Percentiles rank a stretch among this genome's conserved stretches.
Evolutionary conservation across 2,888 invertebrate species (phyloP).

Genomic region (Tenthredo distinguenda): DNA sequence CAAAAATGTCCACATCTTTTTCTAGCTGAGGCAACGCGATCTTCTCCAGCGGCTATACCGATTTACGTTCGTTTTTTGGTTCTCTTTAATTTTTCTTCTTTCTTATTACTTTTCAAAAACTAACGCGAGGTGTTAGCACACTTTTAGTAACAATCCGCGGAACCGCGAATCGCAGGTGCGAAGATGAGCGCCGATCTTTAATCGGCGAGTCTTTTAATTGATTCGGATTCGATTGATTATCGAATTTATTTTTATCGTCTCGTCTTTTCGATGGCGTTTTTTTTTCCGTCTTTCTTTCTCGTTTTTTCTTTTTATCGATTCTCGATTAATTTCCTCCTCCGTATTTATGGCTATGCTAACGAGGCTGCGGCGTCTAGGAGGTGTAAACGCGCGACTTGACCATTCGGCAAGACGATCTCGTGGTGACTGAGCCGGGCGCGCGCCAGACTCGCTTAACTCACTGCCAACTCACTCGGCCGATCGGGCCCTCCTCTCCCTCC

Average conservation of each 20-base stretch:
- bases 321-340: slow-evolving; percentile 54
- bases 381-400: slow-evolving; percentile 69
- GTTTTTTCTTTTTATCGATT: not conserved
- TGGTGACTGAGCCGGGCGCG: slow-evolving; percentile 76
- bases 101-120: not conserved
- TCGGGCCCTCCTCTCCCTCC: slow-evolving; percentile 53
- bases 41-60: not conserved
- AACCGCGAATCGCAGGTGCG: not conserved
- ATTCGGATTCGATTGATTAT: not conserved
- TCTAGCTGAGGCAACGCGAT: not conserved
- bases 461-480: slow-evolving; percentile 64
- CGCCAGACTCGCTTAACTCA: slow-evolving; percentile 73
- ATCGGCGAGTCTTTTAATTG: not conserved
- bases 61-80: not conserved
- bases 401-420: slow-evolving; percentile 78
- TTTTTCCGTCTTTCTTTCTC: not conserved
- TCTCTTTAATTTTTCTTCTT: not conserved
- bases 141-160: not conserved
- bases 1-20: slow-evolving; percentile 59
- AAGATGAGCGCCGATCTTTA: not conserved
- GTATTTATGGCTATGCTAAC: not conserved
- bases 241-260: not conserved
- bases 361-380: slow-evolving; percentile 35
- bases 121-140: not conserved
- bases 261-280: not conserved